Evolutionary conservation across 1,140 invertebrate genomes (phyloP).

Genomic region (Melanaphis sacchari): DNA sequence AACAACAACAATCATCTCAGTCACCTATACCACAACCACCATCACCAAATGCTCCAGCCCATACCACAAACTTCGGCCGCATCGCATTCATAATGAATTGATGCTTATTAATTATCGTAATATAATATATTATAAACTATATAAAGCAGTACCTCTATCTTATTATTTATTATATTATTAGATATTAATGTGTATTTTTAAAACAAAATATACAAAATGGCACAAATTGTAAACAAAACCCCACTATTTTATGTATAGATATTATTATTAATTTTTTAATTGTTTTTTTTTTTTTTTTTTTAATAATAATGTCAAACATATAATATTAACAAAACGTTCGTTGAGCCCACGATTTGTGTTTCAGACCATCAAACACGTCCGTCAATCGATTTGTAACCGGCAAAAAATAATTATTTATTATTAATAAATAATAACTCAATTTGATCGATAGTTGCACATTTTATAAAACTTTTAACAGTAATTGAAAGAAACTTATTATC

Average conservation of each 20-base stretch:
- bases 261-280: not conserved
- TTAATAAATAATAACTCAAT: not conserved
- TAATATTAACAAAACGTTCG: not conserved
- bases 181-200: not conserved
- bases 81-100: constrained; percentile 43
- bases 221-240: not conserved
- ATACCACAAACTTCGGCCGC: constrained; percentile 32
- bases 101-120: not conserved
- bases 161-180: not conserved
- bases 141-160: not conserved
- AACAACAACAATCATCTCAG: constrained; percentile 27
- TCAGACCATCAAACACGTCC: not conserved
- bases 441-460: not conserved
- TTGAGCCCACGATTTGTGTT: not conserved
- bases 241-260: not conserved
- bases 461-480: not conserved
- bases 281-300: not conserved
- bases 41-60: constrained; percentile 44
- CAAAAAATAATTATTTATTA: not conserved
- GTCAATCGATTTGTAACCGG: not conserved
- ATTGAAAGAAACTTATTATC: not conserved
- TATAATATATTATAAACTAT: not conserved
- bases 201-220: not conserved
- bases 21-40: constrained; percentile 44
- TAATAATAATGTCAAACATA: not conserved